A percentile compares a stretch with the other conserved stretches of the same genome.
These are phyloP conservation scores for Stigmatopora nigra DNA, from an alignment of 2,113 vertebrate genomes.

Conservation along the genomic window DNA sequence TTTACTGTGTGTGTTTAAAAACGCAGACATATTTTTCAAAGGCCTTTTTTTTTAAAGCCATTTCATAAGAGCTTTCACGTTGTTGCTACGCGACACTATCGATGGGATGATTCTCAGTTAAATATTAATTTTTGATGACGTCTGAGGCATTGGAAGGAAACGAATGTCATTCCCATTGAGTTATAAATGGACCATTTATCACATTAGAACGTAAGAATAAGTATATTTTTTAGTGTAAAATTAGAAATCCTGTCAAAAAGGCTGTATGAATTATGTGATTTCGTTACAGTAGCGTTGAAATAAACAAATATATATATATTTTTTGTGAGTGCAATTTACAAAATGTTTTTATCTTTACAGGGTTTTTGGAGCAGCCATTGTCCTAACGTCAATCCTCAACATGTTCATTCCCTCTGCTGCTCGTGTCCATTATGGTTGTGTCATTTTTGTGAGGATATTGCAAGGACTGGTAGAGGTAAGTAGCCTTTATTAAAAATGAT, in stretches of 20 bases:
- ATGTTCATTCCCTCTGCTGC: constrained; percentile 97
- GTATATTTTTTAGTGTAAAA: neutral
- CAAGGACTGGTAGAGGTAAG: constrained; percentile 97
- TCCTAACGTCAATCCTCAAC: constrained; percentile 91
- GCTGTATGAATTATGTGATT: too few relatives aligned
- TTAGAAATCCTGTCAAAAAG: neutral
- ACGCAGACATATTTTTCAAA: neutral
- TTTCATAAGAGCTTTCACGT: neutral
- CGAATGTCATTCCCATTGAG: neutral
- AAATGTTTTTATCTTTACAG: constrained; percentile 59
- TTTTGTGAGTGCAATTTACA: neutral
- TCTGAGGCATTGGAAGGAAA: constrained; percentile 24
- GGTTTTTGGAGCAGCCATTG: constrained; percentile 93
- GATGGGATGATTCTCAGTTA: constrained; percentile 1
- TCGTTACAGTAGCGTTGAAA: neutral
- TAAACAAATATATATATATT: neutral
- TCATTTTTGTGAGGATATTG: constrained; percentile 94
- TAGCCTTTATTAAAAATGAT: neutral
- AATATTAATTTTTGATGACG: constrained; percentile 26
- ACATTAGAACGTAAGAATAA: neutral
- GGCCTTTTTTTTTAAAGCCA: neutral
- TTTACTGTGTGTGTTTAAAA: neutral
- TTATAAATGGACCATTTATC: neutral
- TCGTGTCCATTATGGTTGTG: constrained; percentile 88
- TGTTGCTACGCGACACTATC: constrained; percentile 40